Conservation (phyloP, 2,888 invertebrate species). For the Ophion ventricosus region DNA sequence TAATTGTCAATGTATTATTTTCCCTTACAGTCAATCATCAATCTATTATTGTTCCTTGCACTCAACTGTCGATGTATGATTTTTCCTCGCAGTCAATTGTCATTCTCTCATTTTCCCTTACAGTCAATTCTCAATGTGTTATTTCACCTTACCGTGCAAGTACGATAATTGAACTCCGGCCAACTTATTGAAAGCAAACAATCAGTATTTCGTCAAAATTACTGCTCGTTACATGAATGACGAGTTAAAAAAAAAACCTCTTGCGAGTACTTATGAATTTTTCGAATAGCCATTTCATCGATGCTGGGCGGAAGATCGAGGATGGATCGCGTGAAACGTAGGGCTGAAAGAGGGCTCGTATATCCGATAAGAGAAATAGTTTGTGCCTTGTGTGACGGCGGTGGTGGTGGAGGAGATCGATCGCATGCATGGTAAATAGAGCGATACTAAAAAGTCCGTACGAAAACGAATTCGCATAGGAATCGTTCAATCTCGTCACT, state of each 20-base stretch:
- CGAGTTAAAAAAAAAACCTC: too few species aligned
- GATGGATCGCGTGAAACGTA: neutral
- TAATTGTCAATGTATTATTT: neutral
- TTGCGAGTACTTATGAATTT: neutral
- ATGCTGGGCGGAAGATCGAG: neutral
- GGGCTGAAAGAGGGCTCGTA: neutral
- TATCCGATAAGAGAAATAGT: constrained; percentile 5
- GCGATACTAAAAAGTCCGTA: constrained; percentile 23
- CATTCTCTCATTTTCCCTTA: neutral
- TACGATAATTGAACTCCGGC: too few species aligned
- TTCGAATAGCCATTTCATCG: neutral
- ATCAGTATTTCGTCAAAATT: neutral
- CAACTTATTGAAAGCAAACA: neutral
- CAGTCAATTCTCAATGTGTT: neutral
- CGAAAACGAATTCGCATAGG: constrained; percentile 41
- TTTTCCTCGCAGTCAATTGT: neutral
- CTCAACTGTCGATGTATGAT: too few species aligned
- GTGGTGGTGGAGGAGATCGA: constrained; percentile 6
- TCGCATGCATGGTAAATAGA: constrained; percentile 47
- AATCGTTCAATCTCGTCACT: constrained; percentile 47
- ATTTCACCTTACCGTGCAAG: neutral
- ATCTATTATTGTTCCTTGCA: neutral
- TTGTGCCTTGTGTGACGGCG: neutral
- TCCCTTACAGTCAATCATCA: neutral
- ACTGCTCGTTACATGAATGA: neutral